These are phyloP conservation scores for Heliocidaris erythrogramma DNA, from an alignment of 35 echinoderm and acorn worm genomes.

Conservation along the genomic window DNA sequence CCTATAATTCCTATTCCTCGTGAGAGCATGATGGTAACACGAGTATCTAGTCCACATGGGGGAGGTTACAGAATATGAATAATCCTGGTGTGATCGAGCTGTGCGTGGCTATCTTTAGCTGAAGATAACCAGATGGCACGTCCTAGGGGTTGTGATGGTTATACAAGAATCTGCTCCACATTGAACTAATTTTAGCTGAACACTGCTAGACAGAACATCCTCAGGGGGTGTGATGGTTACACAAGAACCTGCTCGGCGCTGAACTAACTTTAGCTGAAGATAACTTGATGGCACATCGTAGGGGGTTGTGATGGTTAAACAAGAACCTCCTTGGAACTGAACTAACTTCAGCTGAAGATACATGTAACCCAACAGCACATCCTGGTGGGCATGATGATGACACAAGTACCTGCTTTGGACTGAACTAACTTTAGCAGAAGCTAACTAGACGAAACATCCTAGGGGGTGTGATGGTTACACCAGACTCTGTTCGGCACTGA, in stretches of 20 bases:
- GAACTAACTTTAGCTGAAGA: too few species aligned
- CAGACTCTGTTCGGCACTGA: neutral
- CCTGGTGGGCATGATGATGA: too few species aligned
- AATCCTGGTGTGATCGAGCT: neutral
- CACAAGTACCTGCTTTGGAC: too few species aligned
- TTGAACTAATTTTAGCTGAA: neutral
- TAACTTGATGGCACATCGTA: neutral
- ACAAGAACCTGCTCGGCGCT: too few species aligned
- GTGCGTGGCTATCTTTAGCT: neutral
- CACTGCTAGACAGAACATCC: too few species aligned
- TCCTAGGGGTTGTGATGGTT: neutral
- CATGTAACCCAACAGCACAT: too few species aligned
- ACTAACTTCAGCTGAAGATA: neutral
- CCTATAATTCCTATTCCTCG: neutral
- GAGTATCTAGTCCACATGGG: neutral
- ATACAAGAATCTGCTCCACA: neutral
- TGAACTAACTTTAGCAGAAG: too few species aligned
- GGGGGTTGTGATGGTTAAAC: neutral
- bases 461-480: neutral
- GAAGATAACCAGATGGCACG: neutral
- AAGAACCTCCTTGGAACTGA: neutral
- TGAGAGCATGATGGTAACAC: neutral
- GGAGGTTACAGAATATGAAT: neutral
- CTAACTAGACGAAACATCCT: neutral
- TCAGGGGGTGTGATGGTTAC: too few species aligned